Evolutionary conservation across 2,113 vertebrate genomes (phyloP).

Genomic region (Talpa occidentalis): DNA sequence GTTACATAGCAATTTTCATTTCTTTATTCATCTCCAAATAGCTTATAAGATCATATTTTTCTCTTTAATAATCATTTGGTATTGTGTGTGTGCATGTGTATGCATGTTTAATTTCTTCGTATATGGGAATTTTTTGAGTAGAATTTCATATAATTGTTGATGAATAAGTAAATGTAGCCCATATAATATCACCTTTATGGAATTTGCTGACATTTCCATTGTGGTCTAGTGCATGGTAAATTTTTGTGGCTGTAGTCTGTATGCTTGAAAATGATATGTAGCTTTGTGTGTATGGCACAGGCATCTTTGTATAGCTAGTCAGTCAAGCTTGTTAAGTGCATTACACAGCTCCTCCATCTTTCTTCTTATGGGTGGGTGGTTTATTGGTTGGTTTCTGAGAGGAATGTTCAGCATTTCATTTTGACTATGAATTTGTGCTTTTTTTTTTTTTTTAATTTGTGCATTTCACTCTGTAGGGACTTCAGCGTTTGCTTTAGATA

Average conservation of each 20-base stretch:
- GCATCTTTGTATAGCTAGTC: background rate
- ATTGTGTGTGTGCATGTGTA: background rate
- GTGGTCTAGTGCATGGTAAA: conserved; percentile 31
- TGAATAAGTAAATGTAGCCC: conserved; percentile 2
- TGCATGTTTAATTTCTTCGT: conserved; percentile 8
- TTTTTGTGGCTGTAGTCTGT: conserved; percentile 32
- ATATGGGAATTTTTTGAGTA: background rate
- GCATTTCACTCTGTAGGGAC: background rate
- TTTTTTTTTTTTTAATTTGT: too few species aligned
- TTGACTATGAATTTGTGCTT: background rate
- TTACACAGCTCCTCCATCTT: background rate
- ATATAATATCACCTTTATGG: conserved; percentile 60
- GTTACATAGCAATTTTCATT: background rate
- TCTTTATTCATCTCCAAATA: background rate
- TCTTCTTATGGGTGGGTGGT: background rate
- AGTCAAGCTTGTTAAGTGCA: background rate
- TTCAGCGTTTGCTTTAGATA: background rate
- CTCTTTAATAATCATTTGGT: conserved; percentile 33
- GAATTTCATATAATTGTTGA: background rate
- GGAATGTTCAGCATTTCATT: background rate
- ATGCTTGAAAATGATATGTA: conserved; percentile 22
- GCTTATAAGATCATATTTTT: background rate
- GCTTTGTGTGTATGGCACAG: background rate
- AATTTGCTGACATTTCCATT: conserved; percentile 72
- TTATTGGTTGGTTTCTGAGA: background rate